phyloP scores from a whole-genome alignment of 1,140 invertebrate species.

The Trissolcus basalis region DNA sequence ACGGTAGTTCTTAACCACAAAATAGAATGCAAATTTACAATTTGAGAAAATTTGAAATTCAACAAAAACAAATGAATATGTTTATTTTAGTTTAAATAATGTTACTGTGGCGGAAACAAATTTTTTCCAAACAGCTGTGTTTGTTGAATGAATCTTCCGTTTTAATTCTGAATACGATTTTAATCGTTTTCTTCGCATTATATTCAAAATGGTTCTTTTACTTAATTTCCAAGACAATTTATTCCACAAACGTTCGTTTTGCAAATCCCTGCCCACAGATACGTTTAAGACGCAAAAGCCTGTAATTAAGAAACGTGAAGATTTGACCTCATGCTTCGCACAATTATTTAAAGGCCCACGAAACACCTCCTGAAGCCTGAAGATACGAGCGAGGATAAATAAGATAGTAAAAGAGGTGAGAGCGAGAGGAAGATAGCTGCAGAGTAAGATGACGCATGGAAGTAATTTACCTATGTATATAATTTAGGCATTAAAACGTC shows the following conservation, averaged over 20 bases:
- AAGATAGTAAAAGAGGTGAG: constrained; percentile 36
- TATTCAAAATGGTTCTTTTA: background rate
- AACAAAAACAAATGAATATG: no score
- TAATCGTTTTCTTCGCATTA: background rate
- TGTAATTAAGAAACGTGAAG: constrained; percentile 41
- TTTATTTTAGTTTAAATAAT: no score
- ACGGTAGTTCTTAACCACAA: no score
- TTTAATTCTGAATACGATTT: no score
- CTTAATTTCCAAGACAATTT: constrained; percentile 16
- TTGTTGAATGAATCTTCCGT: no score
- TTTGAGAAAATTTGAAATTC: background rate
- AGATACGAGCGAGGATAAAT: constrained; percentile 49
- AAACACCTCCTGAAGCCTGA: constrained; percentile 46
- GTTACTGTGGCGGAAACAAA: no score
- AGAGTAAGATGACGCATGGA: constrained; percentile 47
- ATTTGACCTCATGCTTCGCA: constrained; percentile 48
- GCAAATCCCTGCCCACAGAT: constrained; percentile 16
- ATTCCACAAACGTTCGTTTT: constrained; percentile 22
- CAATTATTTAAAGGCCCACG: constrained; percentile 52
- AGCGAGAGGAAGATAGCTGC: constrained; percentile 27
- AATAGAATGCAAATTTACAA: no score
- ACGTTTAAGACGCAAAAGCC: constrained; percentile 18
- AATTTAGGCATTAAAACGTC: constrained; percentile 67
- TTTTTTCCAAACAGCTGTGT: no score
- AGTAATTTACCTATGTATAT: constrained; percentile 66